These are phyloP conservation scores for Hafferia zeledoni DNA, from an alignment of 2,797 vertebrate species.

Conservation along the genomic window DNA sequence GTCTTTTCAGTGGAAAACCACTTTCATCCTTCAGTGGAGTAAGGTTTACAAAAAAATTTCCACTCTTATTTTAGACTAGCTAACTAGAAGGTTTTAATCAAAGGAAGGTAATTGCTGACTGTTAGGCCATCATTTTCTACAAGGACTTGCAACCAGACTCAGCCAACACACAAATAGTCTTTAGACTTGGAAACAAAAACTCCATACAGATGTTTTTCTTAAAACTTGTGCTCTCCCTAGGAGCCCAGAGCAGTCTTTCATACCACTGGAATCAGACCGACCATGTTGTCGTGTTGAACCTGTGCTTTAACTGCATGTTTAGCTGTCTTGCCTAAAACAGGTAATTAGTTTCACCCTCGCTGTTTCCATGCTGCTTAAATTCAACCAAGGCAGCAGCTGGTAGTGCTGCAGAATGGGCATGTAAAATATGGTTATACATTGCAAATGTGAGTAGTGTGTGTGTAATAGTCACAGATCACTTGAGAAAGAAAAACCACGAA, in stretches of 20 bases:
- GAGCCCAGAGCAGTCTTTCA: neutral
- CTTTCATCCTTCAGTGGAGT: neutral
- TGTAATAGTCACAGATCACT: neutral
- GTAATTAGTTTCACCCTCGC: neutral
- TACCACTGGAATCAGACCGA: neutral
- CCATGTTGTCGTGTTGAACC: neutral
- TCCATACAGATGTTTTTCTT: neutral
- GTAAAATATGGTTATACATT: neutral
- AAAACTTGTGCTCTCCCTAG: neutral
- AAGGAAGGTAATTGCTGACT: neutral
- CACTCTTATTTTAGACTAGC: constrained; percentile 10
- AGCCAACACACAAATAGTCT: neutral
- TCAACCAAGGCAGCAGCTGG: neutral
- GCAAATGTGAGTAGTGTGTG: neutral
- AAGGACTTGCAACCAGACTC: neutral
- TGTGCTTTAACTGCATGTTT: neutral
- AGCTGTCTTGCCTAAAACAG: neutral
- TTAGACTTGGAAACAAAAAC: constrained; percentile 16
- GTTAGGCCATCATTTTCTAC: neutral
- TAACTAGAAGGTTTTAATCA: neutral
- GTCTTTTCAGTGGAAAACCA: constrained; percentile 11
- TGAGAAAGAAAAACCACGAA: neutral
- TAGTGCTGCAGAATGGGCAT: neutral
- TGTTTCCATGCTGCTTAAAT: neutral
- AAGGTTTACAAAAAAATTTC: neutral